Evolutionary conservation across 1,140 invertebrate genomes (phyloP), one percentile per base, ranked within the genome.

Genomic region (Bemisia tabaci): DNA sequence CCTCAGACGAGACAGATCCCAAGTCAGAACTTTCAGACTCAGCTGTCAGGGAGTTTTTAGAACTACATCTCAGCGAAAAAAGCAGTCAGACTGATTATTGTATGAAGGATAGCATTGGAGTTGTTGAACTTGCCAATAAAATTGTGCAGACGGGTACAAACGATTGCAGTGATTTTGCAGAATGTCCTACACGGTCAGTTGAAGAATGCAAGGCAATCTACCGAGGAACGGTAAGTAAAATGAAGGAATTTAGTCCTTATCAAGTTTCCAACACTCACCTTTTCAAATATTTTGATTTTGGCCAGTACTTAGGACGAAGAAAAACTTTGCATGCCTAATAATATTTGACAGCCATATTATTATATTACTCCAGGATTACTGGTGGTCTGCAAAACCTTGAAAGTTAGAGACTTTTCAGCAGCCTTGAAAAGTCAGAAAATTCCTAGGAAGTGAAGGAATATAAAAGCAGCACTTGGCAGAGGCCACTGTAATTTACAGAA

Each of bases 191-290:
- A 5, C 24, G 63, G 21, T 27, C 26, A 27, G 2, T 27, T 27
- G 63, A 64, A 64, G 63, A 64, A 64, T 64, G 63, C 33, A 2
- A 22, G 26, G 23, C n/a, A 64, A 64, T 64, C 24, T 61, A 61
- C 24, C 5, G 22, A 61, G n/a, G 5, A 24, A n/a, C 24, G 9
- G 39, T 58, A 58, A 58, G 26, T 22, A 11, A 5, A 61, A n/a
- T n/a, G n/a, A 21, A 39, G n/a, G 12, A 11, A 17, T 68, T 58
- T 68, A 63, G 12, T 69, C 73, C 70, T 48, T 58, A 81, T 77
- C 72, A n/a, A n/a, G n/a, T n/a, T n/a, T n/a, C n/a, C n/a, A n/a
- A n/a, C n/a, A n/a, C n/a, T n/a, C n/a, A n/a, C n/a, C n/a, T n/a
- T n/a, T n/a, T n/a, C n/a, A n/a, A n/a, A n/a, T n/a, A n/a, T n/a